phyloP scores from a whole-genome alignment of 2,888 invertebrate genomes.

The Drosophila ustulata region DNA sequence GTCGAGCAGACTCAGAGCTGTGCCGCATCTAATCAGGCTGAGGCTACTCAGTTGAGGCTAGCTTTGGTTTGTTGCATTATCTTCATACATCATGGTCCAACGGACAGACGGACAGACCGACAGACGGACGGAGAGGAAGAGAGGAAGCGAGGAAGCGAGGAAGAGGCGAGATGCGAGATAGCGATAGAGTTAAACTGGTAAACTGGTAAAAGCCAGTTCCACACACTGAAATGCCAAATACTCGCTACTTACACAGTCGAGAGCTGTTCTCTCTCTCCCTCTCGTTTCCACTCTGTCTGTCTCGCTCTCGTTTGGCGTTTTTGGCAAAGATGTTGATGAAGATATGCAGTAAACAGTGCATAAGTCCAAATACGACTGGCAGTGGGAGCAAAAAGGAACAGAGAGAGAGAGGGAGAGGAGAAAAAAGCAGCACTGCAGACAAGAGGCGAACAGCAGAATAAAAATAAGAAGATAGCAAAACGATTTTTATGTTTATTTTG shows the following conservation, averaged over 20 bases:
- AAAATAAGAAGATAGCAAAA: slow-evolving; percentile 37
- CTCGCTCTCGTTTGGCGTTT: neutral
- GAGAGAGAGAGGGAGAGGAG: neutral
- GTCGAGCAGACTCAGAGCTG: neutral
- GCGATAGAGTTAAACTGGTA: neutral
- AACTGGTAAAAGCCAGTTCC: slow-evolving; percentile 19
- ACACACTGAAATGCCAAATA: slow-evolving; percentile 11
- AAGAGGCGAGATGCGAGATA: neutral
- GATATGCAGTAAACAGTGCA: slow-evolving; percentile 41
- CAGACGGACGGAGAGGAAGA: neutral
- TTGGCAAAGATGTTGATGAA: slow-evolving; percentile 51
- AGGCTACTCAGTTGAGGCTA: slow-evolving; percentile 1
- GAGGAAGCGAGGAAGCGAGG: neutral
- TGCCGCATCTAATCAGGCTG: neutral
- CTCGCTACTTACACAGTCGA: slow-evolving; percentile 18
- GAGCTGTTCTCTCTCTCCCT: slow-evolving; percentile 18
- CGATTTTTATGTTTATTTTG: slow-evolving; percentile 77
- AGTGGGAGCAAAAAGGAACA: neutral
- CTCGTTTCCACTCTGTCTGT: neutral
- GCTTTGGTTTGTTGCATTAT: slow-evolving; percentile 33
- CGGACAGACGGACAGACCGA: neutral
- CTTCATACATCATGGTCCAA: slow-evolving; percentile 16
- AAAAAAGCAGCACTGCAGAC: neutral
- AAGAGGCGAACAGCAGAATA: neutral
- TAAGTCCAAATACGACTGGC: slow-evolving; percentile 27